These are phyloP conservation scores for Drosophila kanekoi DNA, from an alignment of 2,888 invertebrate species.

Conservation along the genomic window DNA sequence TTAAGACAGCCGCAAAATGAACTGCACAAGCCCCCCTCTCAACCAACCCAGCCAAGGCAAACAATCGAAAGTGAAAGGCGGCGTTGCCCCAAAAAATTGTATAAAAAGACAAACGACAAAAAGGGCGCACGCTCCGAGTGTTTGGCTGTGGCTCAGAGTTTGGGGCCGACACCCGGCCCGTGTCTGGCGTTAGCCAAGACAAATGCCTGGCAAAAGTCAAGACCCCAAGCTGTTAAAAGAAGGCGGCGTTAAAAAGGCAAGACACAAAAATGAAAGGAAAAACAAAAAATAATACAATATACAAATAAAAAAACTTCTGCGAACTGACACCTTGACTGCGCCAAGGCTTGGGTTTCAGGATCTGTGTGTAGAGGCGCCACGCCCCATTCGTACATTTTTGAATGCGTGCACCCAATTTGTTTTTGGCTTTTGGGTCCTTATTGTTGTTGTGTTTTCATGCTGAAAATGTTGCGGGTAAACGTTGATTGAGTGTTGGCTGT, in stretches of 20 bases:
- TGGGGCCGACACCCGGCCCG: background rate
- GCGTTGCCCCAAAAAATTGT: constrained; percentile 23
- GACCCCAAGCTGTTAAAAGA: constrained; percentile 35
- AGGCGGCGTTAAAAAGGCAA: constrained; percentile 63
- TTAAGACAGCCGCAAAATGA: constrained; percentile 72
- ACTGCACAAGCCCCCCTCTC: constrained; percentile 37
- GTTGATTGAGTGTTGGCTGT: background rate
- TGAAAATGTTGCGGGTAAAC: constrained; percentile 33
- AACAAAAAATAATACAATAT: constrained; percentile 30
- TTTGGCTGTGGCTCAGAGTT: background rate
- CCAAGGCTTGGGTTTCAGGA: background rate
- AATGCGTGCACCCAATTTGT: constrained; percentile 53
- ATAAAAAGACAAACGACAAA: constrained; percentile 50
- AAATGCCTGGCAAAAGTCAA: constrained; percentile 55
- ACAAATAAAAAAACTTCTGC: constrained; percentile 45
- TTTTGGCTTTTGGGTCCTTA: constrained; percentile 37
- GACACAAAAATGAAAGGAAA: constrained; percentile 23
- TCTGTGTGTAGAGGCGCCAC: constrained; percentile 24
- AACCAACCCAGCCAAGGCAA: constrained; percentile 15
- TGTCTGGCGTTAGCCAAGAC: constrained; percentile 33
- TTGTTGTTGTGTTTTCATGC: constrained; percentile 28
- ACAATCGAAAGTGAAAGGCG: constrained; percentile 44
- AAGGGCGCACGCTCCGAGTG: constrained; percentile 13
- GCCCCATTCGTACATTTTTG: constrained; percentile 44
- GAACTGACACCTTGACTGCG: constrained; percentile 52